Base-by-base conservation (phyloP, 2,888 invertebrate species). In the Nesidiocoris tenuis region DNA sequence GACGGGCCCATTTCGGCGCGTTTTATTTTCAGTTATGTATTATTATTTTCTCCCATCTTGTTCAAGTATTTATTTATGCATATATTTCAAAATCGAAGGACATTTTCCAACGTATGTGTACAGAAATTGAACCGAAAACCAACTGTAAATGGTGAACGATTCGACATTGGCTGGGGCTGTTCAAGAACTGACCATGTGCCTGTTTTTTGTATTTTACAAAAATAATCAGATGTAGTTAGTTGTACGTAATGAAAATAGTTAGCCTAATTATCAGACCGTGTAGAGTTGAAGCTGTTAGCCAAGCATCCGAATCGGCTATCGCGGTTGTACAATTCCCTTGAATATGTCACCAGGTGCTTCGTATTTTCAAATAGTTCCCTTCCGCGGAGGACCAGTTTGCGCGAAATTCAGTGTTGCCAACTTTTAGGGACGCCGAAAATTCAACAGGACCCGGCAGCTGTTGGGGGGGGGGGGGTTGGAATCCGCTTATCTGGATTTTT, bases 151-250 rank as follows among this genome's bases (percentile, higher is more conserved):
- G 1, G n/a, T 16, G 63, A 21, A 59, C 39, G 39, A 7, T 7
- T 39, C 39, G 39, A 39, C 39, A 7, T 39, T 39, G 39, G 39
- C 39, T 39, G 12, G 39, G 39, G 39, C 39, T 39, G 39, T 12
- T 39, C 39, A 55, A 56, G 17, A 67, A 67, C 59, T 59, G 70
- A 70, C 70, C 22, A 70, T 70, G 70, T 70, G 70, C 70, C 70
- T 70, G 70, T 56, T 67, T 65, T 67, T 39, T 39, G 39, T 67
- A 67, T 67, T 55, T 67, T 56, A 24, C 24, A 24, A 59, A 70
- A 25, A 70, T 70, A 59, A 39, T 39, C 39, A 39, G 39, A 39
- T 7, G 39, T 39, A 39, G 39, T 39, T 39, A 7, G 39, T 39
- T 39, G 39, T 39, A 39, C 12, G 39, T 39, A 39, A 3, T 39